These are phyloP conservation scores for Metridium senile DNA, from an alignment of 92 coral and sea anemone species.

Conservation along the genomic window DNA sequence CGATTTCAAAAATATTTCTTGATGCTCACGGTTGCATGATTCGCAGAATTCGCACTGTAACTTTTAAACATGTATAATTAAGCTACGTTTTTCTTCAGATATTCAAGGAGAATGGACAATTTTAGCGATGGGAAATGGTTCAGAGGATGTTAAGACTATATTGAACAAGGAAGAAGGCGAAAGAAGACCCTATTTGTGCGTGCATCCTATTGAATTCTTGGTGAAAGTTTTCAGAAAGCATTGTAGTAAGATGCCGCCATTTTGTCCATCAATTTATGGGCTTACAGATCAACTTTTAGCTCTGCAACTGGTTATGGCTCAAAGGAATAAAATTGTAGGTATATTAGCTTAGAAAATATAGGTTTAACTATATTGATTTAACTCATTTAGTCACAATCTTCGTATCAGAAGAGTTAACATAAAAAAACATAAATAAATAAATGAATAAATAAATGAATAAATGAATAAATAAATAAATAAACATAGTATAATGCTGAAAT, in stretches of 20 bases:
- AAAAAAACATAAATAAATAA: too few species aligned
- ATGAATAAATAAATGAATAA: too few species aligned
- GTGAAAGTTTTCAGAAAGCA: conserved; percentile 62
- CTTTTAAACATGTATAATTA: too few species aligned
- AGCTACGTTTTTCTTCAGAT: too few species aligned
- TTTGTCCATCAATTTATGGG: conserved; percentile 71
- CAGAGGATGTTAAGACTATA: neutral
- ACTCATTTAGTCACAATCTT: too few species aligned
- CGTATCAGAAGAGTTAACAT: too few species aligned
- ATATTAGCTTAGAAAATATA: neutral
- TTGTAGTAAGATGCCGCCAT: conserved; percentile 44
- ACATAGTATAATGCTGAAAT: too few species aligned
- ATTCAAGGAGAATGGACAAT: neutral
- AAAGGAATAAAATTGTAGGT: conserved; percentile 70
- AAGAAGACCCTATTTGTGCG: neutral
- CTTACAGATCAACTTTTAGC: conserved; percentile 71
- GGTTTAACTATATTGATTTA: too few species aligned
- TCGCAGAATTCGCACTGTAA: too few species aligned
- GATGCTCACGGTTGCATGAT: too few species aligned
- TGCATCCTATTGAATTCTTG: conserved; percentile 46
- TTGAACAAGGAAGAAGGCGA: neutral
- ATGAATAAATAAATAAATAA: too few species aligned
- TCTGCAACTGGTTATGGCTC: conserved; percentile 82
- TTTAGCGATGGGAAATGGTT: conserved; percentile 10
- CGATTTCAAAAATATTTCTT: too few species aligned